Conservation (phyloP, 2,113 vertebrate genomes). For the Pteropus alecto region DNA sequence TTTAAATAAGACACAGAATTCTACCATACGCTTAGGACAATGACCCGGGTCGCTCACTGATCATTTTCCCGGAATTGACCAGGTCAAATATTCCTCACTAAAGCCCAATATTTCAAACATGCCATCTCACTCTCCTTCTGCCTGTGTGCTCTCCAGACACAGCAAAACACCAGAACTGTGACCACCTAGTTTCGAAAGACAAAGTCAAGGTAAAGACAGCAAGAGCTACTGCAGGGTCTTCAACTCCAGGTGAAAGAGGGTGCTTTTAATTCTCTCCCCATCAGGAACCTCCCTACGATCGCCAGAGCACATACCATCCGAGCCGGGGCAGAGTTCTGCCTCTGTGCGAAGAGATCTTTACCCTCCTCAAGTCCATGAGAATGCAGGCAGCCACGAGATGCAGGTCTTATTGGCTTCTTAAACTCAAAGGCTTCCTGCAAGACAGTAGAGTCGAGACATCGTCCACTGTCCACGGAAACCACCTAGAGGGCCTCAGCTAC, state of each 20-base stretch:
- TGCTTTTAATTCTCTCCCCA: not conserved
- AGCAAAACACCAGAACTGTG: not conserved
- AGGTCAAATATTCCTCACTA: not conserved
- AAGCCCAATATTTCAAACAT: not conserved
- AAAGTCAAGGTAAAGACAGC: not conserved
- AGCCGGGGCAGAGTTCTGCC: conserved; percentile 88
- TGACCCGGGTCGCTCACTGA: not conserved
- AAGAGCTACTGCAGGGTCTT: not conserved
- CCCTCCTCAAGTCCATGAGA: conserved; percentile 74
- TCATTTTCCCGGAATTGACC: not conserved
- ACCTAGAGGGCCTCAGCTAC: not conserved
- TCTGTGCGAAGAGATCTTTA: conserved; percentile 83
- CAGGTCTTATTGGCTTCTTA: conserved; percentile 93
- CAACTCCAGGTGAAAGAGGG: not conserved
- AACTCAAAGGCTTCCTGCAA: conserved; percentile 94
- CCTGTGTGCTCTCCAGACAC: not conserved
- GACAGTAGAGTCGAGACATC: conserved; percentile 1
- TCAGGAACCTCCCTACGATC: not conserved
- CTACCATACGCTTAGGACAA: not conserved
- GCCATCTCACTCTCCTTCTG: not conserved
- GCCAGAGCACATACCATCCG: conserved; percentile 80
- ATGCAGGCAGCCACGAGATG: conserved; percentile 81
- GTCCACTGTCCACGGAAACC: not conserved
- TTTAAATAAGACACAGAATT: not conserved
- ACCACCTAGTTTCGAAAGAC: not conserved